Percentiles rank a stretch among this genome's conserved stretches.
These are phyloP conservation scores for Perizoma flavofasciatum DNA, from an alignment of 2,888 invertebrate species.

Conservation along the genomic window DNA sequence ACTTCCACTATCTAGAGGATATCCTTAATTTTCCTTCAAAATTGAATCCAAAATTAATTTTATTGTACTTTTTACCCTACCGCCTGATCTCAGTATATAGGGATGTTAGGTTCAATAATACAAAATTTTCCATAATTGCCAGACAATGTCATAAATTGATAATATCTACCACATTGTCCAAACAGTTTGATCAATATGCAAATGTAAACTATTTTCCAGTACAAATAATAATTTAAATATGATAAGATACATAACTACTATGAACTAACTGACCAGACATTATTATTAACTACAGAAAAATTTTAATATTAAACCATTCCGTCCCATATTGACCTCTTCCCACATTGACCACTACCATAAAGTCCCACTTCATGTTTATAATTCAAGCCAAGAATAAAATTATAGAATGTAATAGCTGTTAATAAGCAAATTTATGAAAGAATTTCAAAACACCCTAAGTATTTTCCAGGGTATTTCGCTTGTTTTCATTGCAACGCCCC, in stretches of 20 bases:
- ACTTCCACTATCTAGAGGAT: constrained; percentile 11
- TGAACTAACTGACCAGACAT: constrained; percentile 15
- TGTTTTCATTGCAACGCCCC: too few relatives aligned
- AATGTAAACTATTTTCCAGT: neutral
- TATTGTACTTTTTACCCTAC: too few relatives aligned
- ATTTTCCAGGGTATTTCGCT: too few relatives aligned
- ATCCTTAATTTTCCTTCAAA: constrained; percentile 15
- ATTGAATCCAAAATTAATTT: constrained; percentile 10
- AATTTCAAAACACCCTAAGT: too few relatives aligned
- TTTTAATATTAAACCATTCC: neutral
- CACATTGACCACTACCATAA: too few relatives aligned
- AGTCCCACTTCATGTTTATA: too few relatives aligned
- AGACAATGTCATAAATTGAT: neutral
- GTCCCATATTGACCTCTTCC: too few relatives aligned
- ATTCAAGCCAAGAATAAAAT: too few relatives aligned
- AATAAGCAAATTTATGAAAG: too few relatives aligned
- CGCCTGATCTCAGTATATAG: neutral
- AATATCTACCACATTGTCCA: neutral
- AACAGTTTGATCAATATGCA: neutral
- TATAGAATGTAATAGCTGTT: too few relatives aligned
- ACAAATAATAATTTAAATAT: neutral
- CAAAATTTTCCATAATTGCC: neutral
- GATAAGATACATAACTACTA: constrained; percentile 1
- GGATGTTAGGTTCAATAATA: neutral
- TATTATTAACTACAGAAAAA: constrained; percentile 8